A percentile compares a stretch with the other conserved stretches of the same genome.
Evolutionary conservation across 2,113 vertebrate species (phyloP).

Genomic region (Plecturocebus donacophilus): DNA sequence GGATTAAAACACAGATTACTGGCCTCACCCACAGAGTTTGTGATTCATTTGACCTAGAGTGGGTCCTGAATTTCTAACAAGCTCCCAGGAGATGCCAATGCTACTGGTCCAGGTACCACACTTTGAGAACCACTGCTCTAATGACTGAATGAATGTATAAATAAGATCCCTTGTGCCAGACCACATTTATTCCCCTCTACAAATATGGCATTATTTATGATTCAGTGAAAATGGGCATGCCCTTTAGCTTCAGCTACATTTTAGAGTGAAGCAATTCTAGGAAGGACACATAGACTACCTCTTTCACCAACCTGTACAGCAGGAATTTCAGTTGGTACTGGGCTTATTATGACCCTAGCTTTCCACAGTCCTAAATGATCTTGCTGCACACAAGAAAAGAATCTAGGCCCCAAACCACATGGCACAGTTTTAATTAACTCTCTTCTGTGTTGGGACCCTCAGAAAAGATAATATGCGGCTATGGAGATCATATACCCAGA

Average conservation of each 20-base stretch:
- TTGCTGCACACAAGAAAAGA: slow-evolving; percentile 56
- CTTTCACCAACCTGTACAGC: neutral
- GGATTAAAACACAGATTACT: slow-evolving; percentile 33
- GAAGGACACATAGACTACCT: neutral
- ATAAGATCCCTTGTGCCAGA: neutral
- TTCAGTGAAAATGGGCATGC: neutral
- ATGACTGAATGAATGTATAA: neutral
- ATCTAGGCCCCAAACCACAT: slow-evolving; percentile 51
- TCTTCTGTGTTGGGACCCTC: slow-evolving; percentile 29
- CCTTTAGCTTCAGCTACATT: neutral
- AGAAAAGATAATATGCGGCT: slow-evolving; percentile 62
- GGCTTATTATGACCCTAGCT: neutral
- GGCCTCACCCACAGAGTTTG: neutral
- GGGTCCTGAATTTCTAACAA: neutral
- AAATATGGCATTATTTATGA: neutral
- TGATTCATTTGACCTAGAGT: neutral
- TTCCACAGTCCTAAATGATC: slow-evolving; percentile 41
- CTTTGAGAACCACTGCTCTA: slow-evolving; percentile 27
- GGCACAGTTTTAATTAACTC: slow-evolving; percentile 60
- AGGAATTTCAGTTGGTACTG: slow-evolving; percentile 32
- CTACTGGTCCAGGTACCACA: neutral
- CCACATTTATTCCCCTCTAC: neutral
- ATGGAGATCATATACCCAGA: slow-evolving; percentile 44
- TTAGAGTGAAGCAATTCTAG: neutral
- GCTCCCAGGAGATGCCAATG: neutral